Evolutionary conservation across 2,113 vertebrate species (phyloP).

Genomic region (Mohoua ochrocephala): DNA sequence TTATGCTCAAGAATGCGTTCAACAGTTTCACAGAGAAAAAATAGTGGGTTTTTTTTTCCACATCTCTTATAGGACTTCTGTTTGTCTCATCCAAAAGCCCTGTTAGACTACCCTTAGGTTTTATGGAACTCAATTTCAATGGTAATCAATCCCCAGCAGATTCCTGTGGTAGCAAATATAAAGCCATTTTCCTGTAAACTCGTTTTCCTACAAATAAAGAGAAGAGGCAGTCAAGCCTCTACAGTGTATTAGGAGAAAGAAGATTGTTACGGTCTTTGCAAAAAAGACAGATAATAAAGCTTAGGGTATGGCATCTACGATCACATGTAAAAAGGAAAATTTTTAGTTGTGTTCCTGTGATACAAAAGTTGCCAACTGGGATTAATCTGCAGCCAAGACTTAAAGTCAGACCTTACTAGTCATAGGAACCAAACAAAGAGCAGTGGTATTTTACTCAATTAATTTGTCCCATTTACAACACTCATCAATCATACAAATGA

Average conservation of each 20-base stretch:
- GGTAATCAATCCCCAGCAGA: background rate
- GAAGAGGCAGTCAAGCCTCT: background rate
- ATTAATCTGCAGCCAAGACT: background rate
- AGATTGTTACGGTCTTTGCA: background rate
- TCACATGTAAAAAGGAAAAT: background rate
- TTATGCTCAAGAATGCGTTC: background rate
- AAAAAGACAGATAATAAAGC: background rate
- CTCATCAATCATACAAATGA: background rate
- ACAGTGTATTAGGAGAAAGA: background rate
- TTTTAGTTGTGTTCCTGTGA: background rate
- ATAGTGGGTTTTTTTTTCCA: fast-evolving
- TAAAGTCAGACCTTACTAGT: background rate
- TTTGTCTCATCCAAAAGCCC: background rate
- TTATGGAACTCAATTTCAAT: background rate
- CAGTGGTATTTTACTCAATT: fast-evolving
- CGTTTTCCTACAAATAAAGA: too few relatives aligned
- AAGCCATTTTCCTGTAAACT: background rate
- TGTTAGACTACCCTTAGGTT: background rate
- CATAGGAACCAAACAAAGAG: background rate
- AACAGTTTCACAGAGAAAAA: background rate
- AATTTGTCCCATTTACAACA: background rate
- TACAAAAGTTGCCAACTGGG: background rate
- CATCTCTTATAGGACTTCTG: background rate
- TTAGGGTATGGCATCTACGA: background rate
- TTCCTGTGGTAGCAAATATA: background rate